Base-by-base conservation (phyloP, 2,113 vertebrate genomes). In the Eptatretus burgeri region DNA sequence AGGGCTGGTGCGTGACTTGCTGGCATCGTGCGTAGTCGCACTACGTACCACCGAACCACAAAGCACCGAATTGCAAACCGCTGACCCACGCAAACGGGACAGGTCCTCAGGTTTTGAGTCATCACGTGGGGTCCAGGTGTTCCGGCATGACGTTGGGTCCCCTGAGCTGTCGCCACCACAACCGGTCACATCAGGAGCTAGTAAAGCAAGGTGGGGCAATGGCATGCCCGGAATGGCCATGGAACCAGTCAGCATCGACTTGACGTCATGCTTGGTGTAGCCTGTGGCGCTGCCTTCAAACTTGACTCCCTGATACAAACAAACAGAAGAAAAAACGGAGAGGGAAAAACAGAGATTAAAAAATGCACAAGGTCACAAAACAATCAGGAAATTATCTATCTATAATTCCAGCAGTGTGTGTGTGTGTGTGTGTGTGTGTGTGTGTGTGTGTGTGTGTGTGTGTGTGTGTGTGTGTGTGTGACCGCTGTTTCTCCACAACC, bases 261-360 rank as follows among this genome's bases (percentile, higher is more conserved):
- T 98, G 68, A 98, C 93, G 51, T 94, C 93, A 74, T 98, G 93
- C 75, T 96, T 98, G 75, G 95, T 91, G 66, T 86, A 85, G 72
- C 70, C 69, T 67, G 76, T 73, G 67, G 76, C 74, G 51, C 69
- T 76, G 72, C 72, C 77, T 70, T 85, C 82, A 65, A 79, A 83
- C 69, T 85, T 89, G 74, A 87, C 76, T 67, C 82, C 27, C 27
- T 41, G 27, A 7, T 41, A 41, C 27, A 51, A 18, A 63, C 63
- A 66, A 64, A 51, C 5, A 13, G 16, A 64, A 18, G 5, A 51
- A 49, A 18, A 18, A 2, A 63, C 20, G 69, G 9, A 13, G 7
- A 41, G 27, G 27, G n/a, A n/a, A n/a, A 41, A 41, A 41, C 27
- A 41, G 49, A 52, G 13, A 49, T 64, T n/a, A n/a, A 68, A 1